Evolutionary conservation across 1,140 invertebrate species (phyloP).

Genomic region (Drosophila guanche): DNA sequence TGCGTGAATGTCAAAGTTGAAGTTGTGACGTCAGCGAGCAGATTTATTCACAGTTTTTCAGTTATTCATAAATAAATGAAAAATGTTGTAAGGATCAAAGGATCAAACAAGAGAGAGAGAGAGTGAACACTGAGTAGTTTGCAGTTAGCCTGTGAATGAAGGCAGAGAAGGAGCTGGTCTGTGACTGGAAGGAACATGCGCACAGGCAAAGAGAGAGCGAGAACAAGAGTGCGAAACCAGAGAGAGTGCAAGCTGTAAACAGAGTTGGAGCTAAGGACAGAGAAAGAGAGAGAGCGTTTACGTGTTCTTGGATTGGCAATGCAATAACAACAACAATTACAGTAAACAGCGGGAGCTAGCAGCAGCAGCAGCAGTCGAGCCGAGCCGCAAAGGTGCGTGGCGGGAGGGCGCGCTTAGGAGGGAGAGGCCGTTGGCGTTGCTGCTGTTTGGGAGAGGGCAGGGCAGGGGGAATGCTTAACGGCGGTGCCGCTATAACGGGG

Average conservation of each 20-base stretch:
- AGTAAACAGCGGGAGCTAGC: conserved; percentile 57
- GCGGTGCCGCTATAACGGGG: conserved; percentile 1
- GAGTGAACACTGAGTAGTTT: no score
- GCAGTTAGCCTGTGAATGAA: conserved; percentile 32
- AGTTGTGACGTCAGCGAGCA: not conserved
- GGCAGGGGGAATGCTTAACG: not conserved
- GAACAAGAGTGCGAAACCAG: no score
- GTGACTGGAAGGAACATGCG: conserved; percentile 39
- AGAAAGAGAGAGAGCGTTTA: conserved; percentile 9
- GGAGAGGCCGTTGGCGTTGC: not conserved
- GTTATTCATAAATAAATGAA: no score
- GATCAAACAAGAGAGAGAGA: conserved; percentile 17
- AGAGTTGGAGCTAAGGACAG: not conserved
- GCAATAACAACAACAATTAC: conserved; percentile 50
- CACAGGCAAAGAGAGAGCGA: conserved; percentile 6
- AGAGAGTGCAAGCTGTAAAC: conserved; percentile 17
- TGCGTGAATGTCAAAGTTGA: not conserved
- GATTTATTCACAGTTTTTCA: no score
- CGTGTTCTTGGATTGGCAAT: conserved; percentile 54
- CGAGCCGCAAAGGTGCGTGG: conserved; percentile 23
- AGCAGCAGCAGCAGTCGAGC: conserved; percentile 41
- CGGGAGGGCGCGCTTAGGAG: conserved; percentile 6
- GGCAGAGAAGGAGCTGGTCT: conserved; percentile 1
- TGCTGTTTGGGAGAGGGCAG: not conserved
- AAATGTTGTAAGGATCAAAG: conserved; percentile 31